A percentile compares a stretch with the other conserved stretches of the same genome.
Evolutionary conservation across 1,140 invertebrate genomes (phyloP).

Genomic region (Aphelenchoides besseyi): DNA sequence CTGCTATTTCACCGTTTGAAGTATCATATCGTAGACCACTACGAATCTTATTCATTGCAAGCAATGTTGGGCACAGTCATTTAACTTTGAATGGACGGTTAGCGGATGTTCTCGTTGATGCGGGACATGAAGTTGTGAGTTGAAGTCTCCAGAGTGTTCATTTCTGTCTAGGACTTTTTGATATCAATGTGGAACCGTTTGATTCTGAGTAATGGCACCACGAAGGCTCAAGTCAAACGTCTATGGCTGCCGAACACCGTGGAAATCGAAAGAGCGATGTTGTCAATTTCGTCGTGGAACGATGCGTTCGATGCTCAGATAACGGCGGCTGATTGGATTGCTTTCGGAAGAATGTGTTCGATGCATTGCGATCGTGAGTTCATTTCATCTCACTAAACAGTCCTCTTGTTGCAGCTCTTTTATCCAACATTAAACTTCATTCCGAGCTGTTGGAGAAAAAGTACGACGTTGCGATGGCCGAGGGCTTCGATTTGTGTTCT

Average conservation of each 20-base stretch:
- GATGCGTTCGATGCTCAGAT: not conserved
- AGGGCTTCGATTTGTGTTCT: constrained; percentile 30
- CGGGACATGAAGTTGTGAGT: not conserved
- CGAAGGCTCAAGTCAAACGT: not conserved
- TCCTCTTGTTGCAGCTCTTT: not conserved
- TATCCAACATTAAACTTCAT: not conserved
- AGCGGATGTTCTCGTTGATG: not conserved
- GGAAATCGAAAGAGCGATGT: constrained; percentile 3
- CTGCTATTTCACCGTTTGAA: no score
- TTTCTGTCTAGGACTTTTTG: constrained; percentile 4
- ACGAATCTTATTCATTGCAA: no score
- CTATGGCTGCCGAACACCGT: constrained; percentile 1
- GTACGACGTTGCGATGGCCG: constrained; percentile 39
- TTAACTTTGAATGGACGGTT: no score
- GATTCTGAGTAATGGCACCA: not conserved
- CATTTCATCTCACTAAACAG: not conserved
- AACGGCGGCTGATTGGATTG: not conserved
- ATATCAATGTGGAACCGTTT: constrained; percentile 4
- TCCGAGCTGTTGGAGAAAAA: constrained; percentile 6
- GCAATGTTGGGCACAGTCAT: no score
- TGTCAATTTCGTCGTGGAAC: not conserved
- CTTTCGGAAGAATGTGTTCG: not conserved
- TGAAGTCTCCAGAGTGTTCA: not conserved
- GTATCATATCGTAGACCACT: no score
- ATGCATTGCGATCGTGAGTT: not conserved